Evolutionary conservation across 2,888 invertebrate species (phyloP), one percentile per base, ranked within the genome.

Genomic region (Phorcus lineatus): DNA sequence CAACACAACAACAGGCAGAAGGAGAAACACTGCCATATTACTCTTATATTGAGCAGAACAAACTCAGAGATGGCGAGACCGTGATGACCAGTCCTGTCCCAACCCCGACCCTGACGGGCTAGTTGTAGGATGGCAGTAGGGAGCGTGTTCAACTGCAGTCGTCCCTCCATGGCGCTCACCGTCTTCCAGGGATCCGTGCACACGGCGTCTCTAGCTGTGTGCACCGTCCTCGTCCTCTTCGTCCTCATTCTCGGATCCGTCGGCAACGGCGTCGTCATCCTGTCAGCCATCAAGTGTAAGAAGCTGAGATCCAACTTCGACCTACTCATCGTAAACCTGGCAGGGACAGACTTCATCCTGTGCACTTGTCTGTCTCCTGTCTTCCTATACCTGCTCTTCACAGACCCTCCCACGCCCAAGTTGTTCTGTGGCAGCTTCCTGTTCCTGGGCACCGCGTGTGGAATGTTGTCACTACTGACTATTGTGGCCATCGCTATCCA

Each of bases 171-270:
- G 54, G 78, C 47, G 36, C 36, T 31, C 19, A 79, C 81, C 11
- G 81, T 82, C 17, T 85, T 86, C 47, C 81, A 84, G 36, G 88
- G 87, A 7, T 86, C 87, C 17, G 89, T 90, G 7, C 90, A 90
- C 80, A 88, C 88, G 19, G 90, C 90, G 22, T 89, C 90, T 0
- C 79, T 89, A n/a, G 88, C 89, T 0, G 90, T 90, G 31, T 89
- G 89, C 79, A 90, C 89, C 3, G 89, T 90, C 22, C 84, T 90
- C 22, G 87, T 87, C n/a, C 86, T 88, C 0, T 89, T 90, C 76
- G 89, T 89, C 17, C 81, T 90, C 28, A 78, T 90, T 28, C 81
- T 90, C 67, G 90, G 90, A 13, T 87, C 88, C 40, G 84, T 89
- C 11, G 90, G 90, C n/a, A 90, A 90, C 82, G 87, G 87, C 11